Base-by-base conservation (phyloP, 1,140 invertebrate genomes). In the Melanaphis sacchari region DNA sequence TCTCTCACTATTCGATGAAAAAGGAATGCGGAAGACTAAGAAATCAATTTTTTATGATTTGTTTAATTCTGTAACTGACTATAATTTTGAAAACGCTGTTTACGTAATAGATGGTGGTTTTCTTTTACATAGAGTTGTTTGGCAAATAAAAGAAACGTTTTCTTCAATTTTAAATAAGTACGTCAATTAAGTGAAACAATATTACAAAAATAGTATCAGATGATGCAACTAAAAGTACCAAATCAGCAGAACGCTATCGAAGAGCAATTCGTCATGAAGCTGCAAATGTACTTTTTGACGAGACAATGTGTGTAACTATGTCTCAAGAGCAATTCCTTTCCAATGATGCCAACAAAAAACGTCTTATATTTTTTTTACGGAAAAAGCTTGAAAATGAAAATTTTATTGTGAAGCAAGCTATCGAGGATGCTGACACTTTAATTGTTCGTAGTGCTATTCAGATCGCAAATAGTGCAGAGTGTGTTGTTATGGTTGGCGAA, bases 51-150 rank as follows among this genome's bases (percentile, higher is more conserved):
- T 84, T 85, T 85, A 85, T 85, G 24, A 41, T 41, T 85, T 85
- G 46, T 93, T 36, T 85, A 89, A 82, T 82, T 38, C 36, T 38
- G 38, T 82, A 40, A 40, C 81, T 82, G 22, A 41, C 15, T 81
- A 36, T 81, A 43, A 43, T 88, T 88, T 49, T 43, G 46, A 88
- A 88, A 49, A 88, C 85, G 85, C 46, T 21, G 66, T 81, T 91
- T 49, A 94, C 46, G 66, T 94, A 24, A 92, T 94, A 21, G 94
- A 94, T 76, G 94, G 94, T 43, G 94, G 94, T 31, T 94, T 93
- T 54, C 84, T 94, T 26, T 43, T 94, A 24, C 94, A 94, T 59
- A 90, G 66, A 90, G 93, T 94, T 59, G 88, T 94, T 8, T 94
- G 94, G 94, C 59, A 94, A 22, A 52, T 52, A 52, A 93, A 94